These are phyloP conservation scores for Phenganax stokvisi DNA, from an alignment of 92 coral and sea anemone species.

Conservation along the genomic window DNA sequence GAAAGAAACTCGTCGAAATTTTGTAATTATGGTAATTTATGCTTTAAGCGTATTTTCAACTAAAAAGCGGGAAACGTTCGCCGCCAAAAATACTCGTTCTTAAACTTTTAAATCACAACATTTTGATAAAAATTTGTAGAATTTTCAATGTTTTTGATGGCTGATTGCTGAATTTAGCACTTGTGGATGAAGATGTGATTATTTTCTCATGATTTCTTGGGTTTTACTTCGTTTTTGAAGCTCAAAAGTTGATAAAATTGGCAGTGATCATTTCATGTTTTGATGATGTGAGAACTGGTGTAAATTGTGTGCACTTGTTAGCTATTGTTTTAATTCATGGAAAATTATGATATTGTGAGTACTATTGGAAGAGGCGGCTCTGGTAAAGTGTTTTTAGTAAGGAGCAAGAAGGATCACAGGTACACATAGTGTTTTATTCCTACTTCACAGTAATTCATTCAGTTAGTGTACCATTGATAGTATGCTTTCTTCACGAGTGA, in stretches of 20 bases:
- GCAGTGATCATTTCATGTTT: neutral
- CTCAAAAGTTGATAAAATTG: neutral
- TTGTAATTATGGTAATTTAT: neutral
- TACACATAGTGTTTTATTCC: constrained; percentile 23
- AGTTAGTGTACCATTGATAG: neutral
- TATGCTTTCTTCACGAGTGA: too few species aligned
- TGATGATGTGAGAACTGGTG: neutral
- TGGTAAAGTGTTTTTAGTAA: constrained; percentile 78
- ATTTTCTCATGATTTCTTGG: neutral
- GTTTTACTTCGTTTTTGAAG: neutral
- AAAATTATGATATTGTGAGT: constrained; percentile 60
- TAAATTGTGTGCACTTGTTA: neutral
- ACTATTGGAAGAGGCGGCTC: constrained; percentile 82
- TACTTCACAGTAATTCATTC: neutral
- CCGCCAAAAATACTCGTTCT: neutral
- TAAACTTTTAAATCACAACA: too few species aligned
- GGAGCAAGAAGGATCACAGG: constrained; percentile 65
- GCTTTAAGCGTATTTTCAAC: neutral
- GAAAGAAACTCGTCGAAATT: neutral
- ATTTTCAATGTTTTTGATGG: neutral
- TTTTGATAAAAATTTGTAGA: neutral
- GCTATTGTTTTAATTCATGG: constrained; percentile 46
- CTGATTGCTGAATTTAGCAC: neutral
- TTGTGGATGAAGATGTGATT: neutral
- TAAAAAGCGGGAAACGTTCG: constrained; percentile 15